Evolutionary conservation across 2,888 invertebrate species (phyloP), one percentile per base, ranked within the genome.

Genomic region (Spodoptera picta): DNA sequence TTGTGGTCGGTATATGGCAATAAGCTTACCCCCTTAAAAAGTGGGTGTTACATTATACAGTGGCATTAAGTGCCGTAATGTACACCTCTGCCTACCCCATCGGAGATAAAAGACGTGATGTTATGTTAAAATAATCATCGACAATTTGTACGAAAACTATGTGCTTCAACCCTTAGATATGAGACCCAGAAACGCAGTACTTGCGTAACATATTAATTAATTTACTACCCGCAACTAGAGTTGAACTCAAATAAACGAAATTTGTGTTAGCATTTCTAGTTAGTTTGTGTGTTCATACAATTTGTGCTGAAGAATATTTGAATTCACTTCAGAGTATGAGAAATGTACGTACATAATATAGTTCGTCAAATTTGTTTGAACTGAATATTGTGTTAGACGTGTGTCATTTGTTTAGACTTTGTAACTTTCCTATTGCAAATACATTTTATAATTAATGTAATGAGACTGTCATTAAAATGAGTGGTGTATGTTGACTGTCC

Each of bases 121-220:
- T 19, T 19, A 19, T 19, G 19, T 1, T 19, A 19, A 19, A 19
- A 19, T 19, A 19, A 19, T 19, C 19, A 27, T 27, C 3, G 0
- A 23, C 47, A 43, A 44, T 52, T 46, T 61, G 52, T 4, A 3
- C 2, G 5, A 1, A 23, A 14, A 27, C 11, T 41, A 36, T 5
- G 14, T 70, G 46, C 12, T 36, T 12, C n/a, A 43, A 6, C 45
- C 48, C 74, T 66, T 55, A 70, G 69, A 72, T 77, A 77, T 77
- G 77, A 78, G 77, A 68, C 61, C 72, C 72, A 69, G 76, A 72
- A 79, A 72, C 64, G 54, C 62, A 69, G 75, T 75, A 72, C 82
- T 79, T 65, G 68, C 55, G 69, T 78, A 82, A 69, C 55, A 68
- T 78, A 82, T 83, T 85, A 84, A 84, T 84, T 84, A 85, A 84